A percentile compares a stretch with the other conserved stretches of the same genome.
Conservation (phyloP, 2,888 invertebrate species). For the Dasypolia templi region DNA sequence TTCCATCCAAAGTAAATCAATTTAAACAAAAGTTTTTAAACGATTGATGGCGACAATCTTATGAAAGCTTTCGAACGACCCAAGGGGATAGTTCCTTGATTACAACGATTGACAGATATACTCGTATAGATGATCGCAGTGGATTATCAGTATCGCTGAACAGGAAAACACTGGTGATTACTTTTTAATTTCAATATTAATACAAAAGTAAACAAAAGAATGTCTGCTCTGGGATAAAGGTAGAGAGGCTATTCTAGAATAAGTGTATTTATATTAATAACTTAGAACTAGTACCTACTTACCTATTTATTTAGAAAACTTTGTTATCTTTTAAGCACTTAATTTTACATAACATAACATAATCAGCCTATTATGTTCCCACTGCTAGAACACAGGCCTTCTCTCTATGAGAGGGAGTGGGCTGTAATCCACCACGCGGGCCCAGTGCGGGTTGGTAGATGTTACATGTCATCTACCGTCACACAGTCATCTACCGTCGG, state of each 20-base stretch:
- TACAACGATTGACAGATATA: not conserved
- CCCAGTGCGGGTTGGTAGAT: too few relatives aligned
- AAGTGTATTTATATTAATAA: not conserved
- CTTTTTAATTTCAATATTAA: not conserved
- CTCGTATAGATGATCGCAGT: not conserved
- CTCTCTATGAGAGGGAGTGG: too few relatives aligned
- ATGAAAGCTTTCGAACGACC: not conserved
- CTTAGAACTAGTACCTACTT: not conserved
- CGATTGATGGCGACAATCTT: not conserved
- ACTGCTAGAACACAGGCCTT: too few relatives aligned
- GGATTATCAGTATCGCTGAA: not conserved
- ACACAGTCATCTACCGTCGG: not conserved
- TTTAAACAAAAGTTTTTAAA: not conserved
- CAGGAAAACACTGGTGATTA: not conserved
- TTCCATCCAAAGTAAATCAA: conserved; percentile 16
- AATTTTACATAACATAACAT: not conserved
- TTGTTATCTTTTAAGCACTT: too few relatives aligned
- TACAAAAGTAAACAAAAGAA: not conserved
- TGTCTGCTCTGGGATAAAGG: not conserved
- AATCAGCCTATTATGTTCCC: not conserved
- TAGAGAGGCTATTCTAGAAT: not conserved
- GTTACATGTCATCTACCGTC: too few relatives aligned
- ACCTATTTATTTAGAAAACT: not conserved
- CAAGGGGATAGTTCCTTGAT: not conserved
- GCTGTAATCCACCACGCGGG: too few relatives aligned